Conservation (phyloP, 1,140 invertebrate species). For the Leptinotarsa lineolata region DNA sequence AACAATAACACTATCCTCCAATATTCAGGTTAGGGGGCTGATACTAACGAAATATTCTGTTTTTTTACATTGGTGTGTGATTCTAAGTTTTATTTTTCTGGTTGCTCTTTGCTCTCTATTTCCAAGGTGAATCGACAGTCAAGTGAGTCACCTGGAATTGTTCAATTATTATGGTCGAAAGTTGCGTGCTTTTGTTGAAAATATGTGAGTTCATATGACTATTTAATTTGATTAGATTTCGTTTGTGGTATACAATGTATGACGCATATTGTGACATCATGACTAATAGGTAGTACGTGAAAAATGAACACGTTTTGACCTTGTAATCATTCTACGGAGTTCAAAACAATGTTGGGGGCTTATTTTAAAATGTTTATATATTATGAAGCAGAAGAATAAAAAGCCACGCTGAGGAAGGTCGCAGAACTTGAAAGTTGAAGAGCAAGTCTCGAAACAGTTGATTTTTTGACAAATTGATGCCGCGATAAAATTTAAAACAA, state of each 20-base stretch:
- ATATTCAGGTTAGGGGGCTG: slow-evolving; percentile 38
- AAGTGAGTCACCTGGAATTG: neutral
- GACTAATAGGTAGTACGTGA: no score
- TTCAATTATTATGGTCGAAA: neutral
- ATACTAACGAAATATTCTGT: neutral
- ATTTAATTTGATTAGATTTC: neutral
- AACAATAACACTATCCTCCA: slow-evolving; percentile 28
- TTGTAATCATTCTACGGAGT: no score
- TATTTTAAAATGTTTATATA: no score
- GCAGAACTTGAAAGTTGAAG: no score
- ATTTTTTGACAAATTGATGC: no score
- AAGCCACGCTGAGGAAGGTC: no score
- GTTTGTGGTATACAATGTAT: neutral
- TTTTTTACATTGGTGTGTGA: no score
- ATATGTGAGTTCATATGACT: neutral
- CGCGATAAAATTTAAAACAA: no score
- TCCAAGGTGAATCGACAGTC: neutral
- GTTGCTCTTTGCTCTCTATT: neutral
- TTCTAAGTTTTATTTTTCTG: neutral
- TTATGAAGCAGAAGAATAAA: no score
- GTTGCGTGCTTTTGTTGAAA: neutral
- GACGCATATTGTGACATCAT: neutral
- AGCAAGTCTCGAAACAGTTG: no score
- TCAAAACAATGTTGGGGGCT: no score
- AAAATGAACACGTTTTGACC: no score